Evolutionary conservation across 2,888 invertebrate species (phyloP).

Genomic region (Meteorus colon): DNA sequence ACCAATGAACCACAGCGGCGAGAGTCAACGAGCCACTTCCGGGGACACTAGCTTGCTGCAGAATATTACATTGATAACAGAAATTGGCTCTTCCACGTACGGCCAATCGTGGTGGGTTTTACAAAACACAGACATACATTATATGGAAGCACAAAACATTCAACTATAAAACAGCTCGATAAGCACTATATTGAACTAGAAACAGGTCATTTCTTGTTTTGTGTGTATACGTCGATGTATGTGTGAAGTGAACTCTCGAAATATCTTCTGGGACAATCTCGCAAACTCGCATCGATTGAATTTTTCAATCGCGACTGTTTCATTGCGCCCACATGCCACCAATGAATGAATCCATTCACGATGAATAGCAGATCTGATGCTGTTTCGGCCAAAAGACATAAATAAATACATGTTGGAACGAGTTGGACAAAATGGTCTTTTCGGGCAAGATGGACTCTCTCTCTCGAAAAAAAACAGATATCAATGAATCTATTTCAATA

Average conservation of each 20-base stretch:
- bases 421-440: no score
- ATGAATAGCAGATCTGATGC: not conserved
- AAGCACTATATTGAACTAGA: slow-evolving; percentile 1
- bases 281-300: slow-evolving; percentile 2
- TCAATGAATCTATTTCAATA: no score
- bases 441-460: no score
- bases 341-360: slow-evolving; percentile 29
- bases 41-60: slow-evolving; percentile 60
- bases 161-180: not conserved
- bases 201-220: not conserved
- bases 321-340: slow-evolving; percentile 5
- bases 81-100: slow-evolving; percentile 61
- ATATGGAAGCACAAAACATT: not conserved
- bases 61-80: slow-evolving; percentile 69
- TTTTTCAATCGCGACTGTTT: slow-evolving; percentile 18
- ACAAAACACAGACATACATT: slow-evolving; percentile 22
- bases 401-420: not conserved
- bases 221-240: not conserved
- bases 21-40: slow-evolving; percentile 72
- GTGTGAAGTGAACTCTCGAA: not conserved
- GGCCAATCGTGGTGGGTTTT: slow-evolving; percentile 24
- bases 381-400: not conserved
- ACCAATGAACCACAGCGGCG: slow-evolving; percentile 67
- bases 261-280: slow-evolving; percentile 10
- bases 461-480: no score